Percentiles rank a stretch among this genome's conserved stretches.
These are phyloP conservation scores for Stegastes partitus DNA, from an alignment of 2,113 vertebrate species.

Conservation along the genomic window DNA sequence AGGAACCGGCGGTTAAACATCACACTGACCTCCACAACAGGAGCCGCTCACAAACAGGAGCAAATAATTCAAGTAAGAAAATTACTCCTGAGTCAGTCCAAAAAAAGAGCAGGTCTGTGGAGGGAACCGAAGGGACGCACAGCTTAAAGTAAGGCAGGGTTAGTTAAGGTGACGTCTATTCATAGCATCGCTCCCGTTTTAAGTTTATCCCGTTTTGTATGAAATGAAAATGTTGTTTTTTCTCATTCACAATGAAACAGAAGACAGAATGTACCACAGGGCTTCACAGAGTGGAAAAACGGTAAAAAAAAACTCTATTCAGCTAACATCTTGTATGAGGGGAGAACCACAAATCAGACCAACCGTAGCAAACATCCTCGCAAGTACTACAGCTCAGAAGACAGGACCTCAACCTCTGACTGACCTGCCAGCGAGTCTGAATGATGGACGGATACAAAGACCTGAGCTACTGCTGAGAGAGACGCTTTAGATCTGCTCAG, in stretches of 20 bases:
- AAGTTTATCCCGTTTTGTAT: conserved; percentile 11
- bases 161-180: conserved; percentile 13
- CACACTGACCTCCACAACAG: conserved; percentile 37
- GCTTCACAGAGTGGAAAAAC: conserved; percentile 15
- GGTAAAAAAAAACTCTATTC: conserved; percentile 20
- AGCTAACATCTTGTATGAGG: conserved; percentile 28
- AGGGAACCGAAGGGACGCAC: neutral
- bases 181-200: neutral
- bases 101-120: conserved; percentile 6
- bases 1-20: conserved; percentile 45
- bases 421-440: conserved; percentile 56
- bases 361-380: conserved; percentile 46
- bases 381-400: conserved; percentile 14
- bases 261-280: conserved; percentile 15
- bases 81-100: neutral
- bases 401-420: conserved; percentile 51
- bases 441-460: conserved; percentile 41
- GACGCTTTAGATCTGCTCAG: conserved; percentile 31
- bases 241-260: conserved; percentile 20
- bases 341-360: conserved; percentile 10
- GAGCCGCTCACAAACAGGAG: conserved; percentile 29
- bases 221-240: conserved; percentile 26
- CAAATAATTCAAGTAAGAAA: conserved; percentile 21
- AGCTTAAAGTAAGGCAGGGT: neutral
- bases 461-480: conserved; percentile 13